These are phyloP conservation scores for Thalassoma bifasciatum DNA, from an alignment of 2,113 vertebrate genomes.

Conservation along the genomic window DNA sequence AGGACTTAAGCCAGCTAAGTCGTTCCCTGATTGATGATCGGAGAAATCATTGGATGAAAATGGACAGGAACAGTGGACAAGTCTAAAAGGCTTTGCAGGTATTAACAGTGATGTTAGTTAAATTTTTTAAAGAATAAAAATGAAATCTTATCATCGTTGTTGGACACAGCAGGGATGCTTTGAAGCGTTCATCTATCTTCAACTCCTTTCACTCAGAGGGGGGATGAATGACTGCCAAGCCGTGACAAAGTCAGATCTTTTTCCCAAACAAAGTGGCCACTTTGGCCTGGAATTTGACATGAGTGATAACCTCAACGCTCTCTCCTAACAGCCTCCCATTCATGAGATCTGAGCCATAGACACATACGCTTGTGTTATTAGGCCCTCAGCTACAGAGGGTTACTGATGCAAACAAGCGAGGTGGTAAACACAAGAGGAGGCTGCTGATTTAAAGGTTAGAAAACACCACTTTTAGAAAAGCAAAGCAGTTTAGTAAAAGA, in stretches of 20 bases:
- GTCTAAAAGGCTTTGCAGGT: neutral
- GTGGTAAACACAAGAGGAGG: conserved; percentile 42
- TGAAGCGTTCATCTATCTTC: conserved; percentile 50
- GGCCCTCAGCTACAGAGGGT: conserved; percentile 61
- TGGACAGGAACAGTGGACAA: neutral
- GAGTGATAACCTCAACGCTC: conserved; percentile 69
- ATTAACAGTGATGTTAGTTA: neutral
- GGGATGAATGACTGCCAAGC: conserved; percentile 61
- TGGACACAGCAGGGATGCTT: conserved; percentile 6
- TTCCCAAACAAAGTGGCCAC: conserved; percentile 81
- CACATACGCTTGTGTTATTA: conserved; percentile 69
- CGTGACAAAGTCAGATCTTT: conserved; percentile 74
- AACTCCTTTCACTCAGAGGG: conserved; percentile 62
- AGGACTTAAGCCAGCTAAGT: neutral
- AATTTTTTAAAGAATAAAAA: neutral
- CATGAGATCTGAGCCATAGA: conserved; percentile 70
- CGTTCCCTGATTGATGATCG: conserved; percentile 25
- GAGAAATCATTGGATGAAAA: conserved; percentile 9
- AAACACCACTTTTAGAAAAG: neutral
- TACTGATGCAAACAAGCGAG: conserved; percentile 66
- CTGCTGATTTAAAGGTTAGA: conserved; percentile 13
- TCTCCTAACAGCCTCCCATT: conserved; percentile 63
- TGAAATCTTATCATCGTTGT: neutral
- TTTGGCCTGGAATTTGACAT: conserved; percentile 77
- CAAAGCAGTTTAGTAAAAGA: no score